Evolutionary conservation across 2,113 vertebrate species (phyloP), one percentile per base, ranked within the genome.

Genomic region (Neolamprologus kungweensis): DNA sequence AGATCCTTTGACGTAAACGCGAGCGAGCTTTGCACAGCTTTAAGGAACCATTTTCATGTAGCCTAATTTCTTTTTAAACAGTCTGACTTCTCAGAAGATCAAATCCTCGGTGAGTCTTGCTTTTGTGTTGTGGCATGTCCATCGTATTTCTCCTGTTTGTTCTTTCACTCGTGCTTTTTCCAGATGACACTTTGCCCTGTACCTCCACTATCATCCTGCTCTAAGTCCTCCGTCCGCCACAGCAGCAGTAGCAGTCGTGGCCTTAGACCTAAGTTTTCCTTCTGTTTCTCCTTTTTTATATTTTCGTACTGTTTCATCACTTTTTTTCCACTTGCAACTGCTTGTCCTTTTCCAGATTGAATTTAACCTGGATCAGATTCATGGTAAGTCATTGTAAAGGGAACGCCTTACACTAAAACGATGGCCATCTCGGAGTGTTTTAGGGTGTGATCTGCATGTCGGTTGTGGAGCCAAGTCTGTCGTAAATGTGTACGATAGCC

Each of bases 41-140:
- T 35, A 89, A 31, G 37, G 23, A 81, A 53, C 47, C 50, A 68
- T 87, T 88, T 93, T 91, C 85, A 93, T 81, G 54, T 78, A 85
- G 88, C 87, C 11, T 68, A 87, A 93, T 95, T 93, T 95, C 90
- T 96, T 84, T 96, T 92, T 95, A 80, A 94, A 95, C 97, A 99
- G 98, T 97, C 97, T 92, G 98, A 99, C 93, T 98, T 98, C 96
- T 93, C 97, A 58, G 98, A 99, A 94, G 98, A 98, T 88, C 98
- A 99, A 93, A 97, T 98, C 33, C 73, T 96, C 21, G 98, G 98
- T 99, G 95, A 96, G 98, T 97, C 53, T 58, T 37, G 33, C 37
- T 17, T 88, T 84, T 86, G 7, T 91, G 17, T 89, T 35, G 68
- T 86, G 40, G 45, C 17, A 50, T 45, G 55, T 86, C 84, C 68